phyloP scores from a whole-genome alignment of 2,113 vertebrate species.

The Sardina pilchardus region DNA sequence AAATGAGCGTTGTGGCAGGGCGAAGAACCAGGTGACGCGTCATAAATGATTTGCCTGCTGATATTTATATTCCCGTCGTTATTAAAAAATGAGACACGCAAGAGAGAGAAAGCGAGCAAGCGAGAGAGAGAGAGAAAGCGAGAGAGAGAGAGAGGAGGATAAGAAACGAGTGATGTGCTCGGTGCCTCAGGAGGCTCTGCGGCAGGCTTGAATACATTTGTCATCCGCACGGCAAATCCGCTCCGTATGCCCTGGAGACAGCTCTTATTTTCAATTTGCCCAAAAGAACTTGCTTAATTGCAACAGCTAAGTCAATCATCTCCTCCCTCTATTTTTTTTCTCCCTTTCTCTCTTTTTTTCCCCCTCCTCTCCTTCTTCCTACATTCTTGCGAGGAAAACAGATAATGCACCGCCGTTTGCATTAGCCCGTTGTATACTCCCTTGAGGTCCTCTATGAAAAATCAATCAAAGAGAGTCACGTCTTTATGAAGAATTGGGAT shows the following conservation, averaged over 20 bases:
- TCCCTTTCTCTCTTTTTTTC: not conserved
- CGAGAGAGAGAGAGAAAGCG: not conserved
- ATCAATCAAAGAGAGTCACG: not conserved
- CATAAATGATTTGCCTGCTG: not conserved
- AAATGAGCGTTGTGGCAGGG: not conserved
- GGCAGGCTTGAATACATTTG: conserved; percentile 5
- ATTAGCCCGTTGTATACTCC: not conserved
- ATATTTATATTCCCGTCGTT: not conserved
- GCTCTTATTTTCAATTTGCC: conserved; percentile 16
- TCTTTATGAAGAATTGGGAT: not conserved
- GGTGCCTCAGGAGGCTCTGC: not conserved
- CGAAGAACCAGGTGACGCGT: not conserved
- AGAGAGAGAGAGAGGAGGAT: not conserved
- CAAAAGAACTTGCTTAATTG: conserved; percentile 11
- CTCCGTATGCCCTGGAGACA: not conserved
- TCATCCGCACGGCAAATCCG: not conserved
- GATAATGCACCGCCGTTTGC: not conserved
- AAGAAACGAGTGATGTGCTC: not conserved
- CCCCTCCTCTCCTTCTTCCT: not conserved
- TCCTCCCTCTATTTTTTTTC: not conserved
- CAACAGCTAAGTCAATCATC: conserved; percentile 18
- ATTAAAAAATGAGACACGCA: not conserved
- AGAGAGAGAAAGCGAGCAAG: not conserved
- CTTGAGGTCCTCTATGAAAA: not conserved
- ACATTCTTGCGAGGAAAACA: not conserved